phyloP scores from a whole-genome alignment of 2,888 invertebrate genomes.

The Euphydryas editha region DNA sequence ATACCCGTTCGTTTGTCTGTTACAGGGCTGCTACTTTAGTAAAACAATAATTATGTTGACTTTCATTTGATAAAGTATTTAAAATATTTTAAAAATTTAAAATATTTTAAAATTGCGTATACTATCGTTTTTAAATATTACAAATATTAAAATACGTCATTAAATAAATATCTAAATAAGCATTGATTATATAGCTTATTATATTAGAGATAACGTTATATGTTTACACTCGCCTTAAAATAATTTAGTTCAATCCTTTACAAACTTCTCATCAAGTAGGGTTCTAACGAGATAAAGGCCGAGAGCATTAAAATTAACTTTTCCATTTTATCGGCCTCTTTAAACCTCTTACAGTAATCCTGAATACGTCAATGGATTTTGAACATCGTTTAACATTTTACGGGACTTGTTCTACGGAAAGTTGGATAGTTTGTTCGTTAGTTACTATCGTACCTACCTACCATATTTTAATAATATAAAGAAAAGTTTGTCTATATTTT shows the following conservation, averaged over 20 bases:
- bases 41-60: too few species aligned
- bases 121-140: too few species aligned
- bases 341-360: conserved; percentile 53
- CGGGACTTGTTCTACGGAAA: conserved; percentile 20
- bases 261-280: conserved; percentile 47
- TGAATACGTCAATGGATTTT: conserved; percentile 46
- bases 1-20: too few species aligned
- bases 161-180: too few species aligned
- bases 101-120: too few species aligned
- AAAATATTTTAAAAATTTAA: too few species aligned
- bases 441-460: not conserved
- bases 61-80: too few species aligned
- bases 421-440: conserved; percentile 10
- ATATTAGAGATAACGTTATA: too few species aligned
- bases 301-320: conserved; percentile 65
- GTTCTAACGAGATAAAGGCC: conserved; percentile 58
- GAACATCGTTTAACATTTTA: conserved; percentile 37
- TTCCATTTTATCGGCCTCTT: conserved; percentile 58
- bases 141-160: too few species aligned
- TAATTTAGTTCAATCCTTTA: conserved; percentile 52
- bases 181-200: too few species aligned
- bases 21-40: too few species aligned
- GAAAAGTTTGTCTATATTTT: too few species aligned
- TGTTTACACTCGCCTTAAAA: not conserved
- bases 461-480: not conserved